Conservation (phyloP, 1,140 invertebrate genomes). For the Drosophila repleta region DNA sequence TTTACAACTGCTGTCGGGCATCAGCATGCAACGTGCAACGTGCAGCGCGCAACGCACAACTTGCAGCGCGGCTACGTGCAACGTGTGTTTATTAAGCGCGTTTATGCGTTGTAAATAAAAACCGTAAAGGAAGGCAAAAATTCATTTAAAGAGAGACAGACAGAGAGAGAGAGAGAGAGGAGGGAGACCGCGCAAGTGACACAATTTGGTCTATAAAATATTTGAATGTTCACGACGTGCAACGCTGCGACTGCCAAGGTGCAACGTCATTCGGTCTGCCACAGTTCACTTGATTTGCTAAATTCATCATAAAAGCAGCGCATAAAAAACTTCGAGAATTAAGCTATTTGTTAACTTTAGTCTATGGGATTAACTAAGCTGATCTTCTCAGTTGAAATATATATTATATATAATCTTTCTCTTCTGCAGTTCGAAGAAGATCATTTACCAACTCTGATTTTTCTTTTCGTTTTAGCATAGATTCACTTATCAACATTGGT, state of each 20-base stretch:
- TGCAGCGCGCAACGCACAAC: slow-evolving; percentile 46
- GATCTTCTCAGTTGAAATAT: background rate
- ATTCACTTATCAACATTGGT: too few species aligned
- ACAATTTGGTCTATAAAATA: slow-evolving; percentile 72
- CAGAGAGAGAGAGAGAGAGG: background rate
- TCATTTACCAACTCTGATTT: too few species aligned
- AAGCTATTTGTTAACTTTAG: slow-evolving; percentile 1
- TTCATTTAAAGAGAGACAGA: slow-evolving; percentile 8
- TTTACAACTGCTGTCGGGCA: slow-evolving; percentile 58
- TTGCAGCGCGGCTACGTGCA: slow-evolving; percentile 44
- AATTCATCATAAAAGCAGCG: slow-evolving; percentile 5
- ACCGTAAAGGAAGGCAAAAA: slow-evolving; percentile 49
- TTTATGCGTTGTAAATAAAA: slow-evolving; percentile 78
- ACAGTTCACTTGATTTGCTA: background rate
- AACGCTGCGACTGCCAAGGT: slow-evolving; percentile 8
- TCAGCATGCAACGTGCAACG: slow-evolving; percentile 14
- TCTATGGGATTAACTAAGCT: background rate
- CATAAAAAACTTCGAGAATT: slow-evolving; percentile 6
- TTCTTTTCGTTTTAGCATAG: too few species aligned
- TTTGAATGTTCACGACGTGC: slow-evolving; percentile 70
- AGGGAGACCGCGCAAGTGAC: slow-evolving; percentile 42
- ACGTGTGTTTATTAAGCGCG: slow-evolving; percentile 76
- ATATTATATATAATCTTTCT: too few species aligned
- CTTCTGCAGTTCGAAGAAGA: too few species aligned
- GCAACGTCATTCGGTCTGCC: slow-evolving; percentile 27